A percentile compares a stretch with the other conserved stretches of the same genome.
Conservation (phyloP, 2,888 invertebrate species). For the Chrysomela aeneicollis region DNA sequence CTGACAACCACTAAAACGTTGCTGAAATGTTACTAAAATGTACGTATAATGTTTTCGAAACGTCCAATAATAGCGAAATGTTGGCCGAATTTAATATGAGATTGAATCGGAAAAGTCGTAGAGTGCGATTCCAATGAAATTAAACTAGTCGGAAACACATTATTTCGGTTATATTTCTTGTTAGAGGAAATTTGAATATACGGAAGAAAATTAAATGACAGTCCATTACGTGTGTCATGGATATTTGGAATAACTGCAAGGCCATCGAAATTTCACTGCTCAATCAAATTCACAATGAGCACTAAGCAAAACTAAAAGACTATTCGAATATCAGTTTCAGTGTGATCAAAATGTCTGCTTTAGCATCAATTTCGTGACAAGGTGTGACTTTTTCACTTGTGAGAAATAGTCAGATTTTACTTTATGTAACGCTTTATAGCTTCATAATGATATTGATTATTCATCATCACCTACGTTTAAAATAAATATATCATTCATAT, state of each 20-base stretch:
- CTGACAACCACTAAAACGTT: constrained; percentile 29
- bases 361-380: too few species aligned
- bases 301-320: too few species aligned
- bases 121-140: not conserved
- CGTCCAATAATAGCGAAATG: constrained; percentile 24
- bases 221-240: not conserved
- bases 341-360: too few species aligned
- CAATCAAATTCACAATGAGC: too few species aligned
- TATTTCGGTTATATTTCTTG: not conserved
- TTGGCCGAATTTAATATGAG: not conserved
- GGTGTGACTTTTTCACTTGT: too few species aligned
- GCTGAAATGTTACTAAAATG: constrained; percentile 4
- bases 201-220: not conserved
- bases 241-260: not conserved
- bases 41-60: constrained; percentile 23
- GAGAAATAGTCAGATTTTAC: too few species aligned
- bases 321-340: too few species aligned
- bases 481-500: too few species aligned
- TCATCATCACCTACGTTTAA: too few species aligned
- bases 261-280: too few species aligned
- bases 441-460: too few species aligned
- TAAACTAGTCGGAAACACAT: not conserved
- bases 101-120: not conserved
- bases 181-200: not conserved
- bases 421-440: too few species aligned